phyloP scores from a whole-genome alignment of 2,888 invertebrate genomes.

The Brachyptera risi region DNA sequence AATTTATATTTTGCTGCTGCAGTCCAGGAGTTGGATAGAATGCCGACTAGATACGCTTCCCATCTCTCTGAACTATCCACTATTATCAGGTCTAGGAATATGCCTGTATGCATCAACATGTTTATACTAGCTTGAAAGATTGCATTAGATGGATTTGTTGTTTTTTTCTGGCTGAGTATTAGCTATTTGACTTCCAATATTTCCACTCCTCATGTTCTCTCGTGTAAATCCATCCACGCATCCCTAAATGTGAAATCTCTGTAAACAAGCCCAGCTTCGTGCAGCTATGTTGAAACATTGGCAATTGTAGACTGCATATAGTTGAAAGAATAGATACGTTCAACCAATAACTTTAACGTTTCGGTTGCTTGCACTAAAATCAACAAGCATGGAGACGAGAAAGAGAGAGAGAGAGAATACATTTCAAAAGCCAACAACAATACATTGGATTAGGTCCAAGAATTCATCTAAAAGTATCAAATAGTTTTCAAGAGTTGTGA shows the following conservation, averaged over 20 bases:
- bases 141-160: slow-evolving; percentile 1
- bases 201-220: not conserved
- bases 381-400: no score
- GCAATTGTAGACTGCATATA: not conserved
- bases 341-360: not conserved
- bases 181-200: slow-evolving; percentile 5
- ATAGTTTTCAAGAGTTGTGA: not conserved
- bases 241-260: slow-evolving; percentile 5
- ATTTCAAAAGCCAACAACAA: slow-evolving; percentile 17
- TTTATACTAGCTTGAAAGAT: not conserved
- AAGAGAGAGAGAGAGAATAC: no score
- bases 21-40: not conserved
- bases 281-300: not conserved
- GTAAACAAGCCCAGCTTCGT: slow-evolving; percentile 12
- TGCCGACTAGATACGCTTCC: not conserved
- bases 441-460: not conserved
- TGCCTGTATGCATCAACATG: slow-evolving; percentile 6
- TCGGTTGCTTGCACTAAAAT: not conserved
- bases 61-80: not conserved
- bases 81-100: not conserved
- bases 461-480: slow-evolving; percentile 3
- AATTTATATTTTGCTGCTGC: slow-evolving; percentile 1
- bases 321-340: not conserved
- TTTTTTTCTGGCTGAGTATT: slow-evolving; percentile 16
- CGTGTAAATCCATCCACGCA: slow-evolving; percentile 14